Percentiles rank a stretch among this genome's conserved stretches.
phyloP scores from a whole-genome alignment of 2,797 vertebrate species.

The Rousettus madagascariensis region DNA sequence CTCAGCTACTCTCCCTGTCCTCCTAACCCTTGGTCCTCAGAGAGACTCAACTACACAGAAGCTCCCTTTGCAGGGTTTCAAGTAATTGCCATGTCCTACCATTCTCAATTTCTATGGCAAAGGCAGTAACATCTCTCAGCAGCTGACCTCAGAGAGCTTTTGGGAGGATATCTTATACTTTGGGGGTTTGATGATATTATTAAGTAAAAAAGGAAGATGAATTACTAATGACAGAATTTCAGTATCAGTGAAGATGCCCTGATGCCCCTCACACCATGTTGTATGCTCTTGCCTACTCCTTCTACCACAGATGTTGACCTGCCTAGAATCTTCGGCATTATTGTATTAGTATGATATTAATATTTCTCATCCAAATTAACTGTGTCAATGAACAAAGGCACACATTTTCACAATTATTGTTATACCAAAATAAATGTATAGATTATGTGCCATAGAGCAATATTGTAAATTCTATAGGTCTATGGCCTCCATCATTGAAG shows the following conservation, averaged over 20 bases:
- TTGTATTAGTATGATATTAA: neutral
- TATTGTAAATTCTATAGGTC: neutral
- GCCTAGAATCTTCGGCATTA: neutral
- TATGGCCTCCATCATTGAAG: neutral
- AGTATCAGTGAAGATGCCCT: neutral
- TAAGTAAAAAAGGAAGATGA: neutral
- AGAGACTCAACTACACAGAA: neutral
- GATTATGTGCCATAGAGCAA: neutral
- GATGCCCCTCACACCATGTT: neutral
- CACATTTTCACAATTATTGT: neutral
- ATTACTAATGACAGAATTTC: neutral
- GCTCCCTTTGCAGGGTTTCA: fast-evolving
- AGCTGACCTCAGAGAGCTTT: neutral
- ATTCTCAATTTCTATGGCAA: neutral
- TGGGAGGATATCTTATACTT: neutral
- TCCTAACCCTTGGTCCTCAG: no score
- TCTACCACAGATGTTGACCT: neutral
- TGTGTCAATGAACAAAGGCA: neutral
- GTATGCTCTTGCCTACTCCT: neutral
- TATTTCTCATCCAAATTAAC: neutral
- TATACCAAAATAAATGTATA: neutral
- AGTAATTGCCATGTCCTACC: fast-evolving
- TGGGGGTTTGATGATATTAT: neutral
- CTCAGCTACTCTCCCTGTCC: fast-evolving
- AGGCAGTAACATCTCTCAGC: neutral